Percentiles rank a stretch among this genome's conserved stretches.
phyloP scores from a whole-genome alignment of 2,797 vertebrate species.

The Luscinia luscinia region DNA sequence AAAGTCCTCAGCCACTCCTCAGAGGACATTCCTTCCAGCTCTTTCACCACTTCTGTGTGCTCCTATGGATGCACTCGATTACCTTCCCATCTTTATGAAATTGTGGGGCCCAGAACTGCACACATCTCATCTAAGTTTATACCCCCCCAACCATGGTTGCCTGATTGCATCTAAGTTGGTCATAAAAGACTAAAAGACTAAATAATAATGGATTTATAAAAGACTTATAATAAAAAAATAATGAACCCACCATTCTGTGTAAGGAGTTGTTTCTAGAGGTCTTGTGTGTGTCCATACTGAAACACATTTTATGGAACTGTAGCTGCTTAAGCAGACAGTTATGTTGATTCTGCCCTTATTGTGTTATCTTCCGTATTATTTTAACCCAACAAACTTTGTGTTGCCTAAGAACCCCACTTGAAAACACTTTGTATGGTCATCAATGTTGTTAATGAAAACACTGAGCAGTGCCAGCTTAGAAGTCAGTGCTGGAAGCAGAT shows the following conservation, averaged over 20 bases:
- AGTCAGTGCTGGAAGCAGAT: conserved; percentile 8
- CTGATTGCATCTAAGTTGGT: not conserved
- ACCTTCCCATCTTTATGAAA: not conserved
- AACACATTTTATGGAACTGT: not conserved
- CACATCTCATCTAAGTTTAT: not conserved
- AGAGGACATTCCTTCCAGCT: not conserved
- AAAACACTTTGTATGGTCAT: not conserved
- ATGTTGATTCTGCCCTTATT: not conserved
- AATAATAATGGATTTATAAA: not conserved
- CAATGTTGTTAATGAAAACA: not conserved
- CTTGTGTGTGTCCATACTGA: rapidly evolving
- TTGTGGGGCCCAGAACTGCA: not conserved
- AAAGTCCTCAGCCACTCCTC: not conserved
- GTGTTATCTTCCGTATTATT: not conserved
- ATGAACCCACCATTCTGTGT: not conserved
- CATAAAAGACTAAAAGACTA: not conserved
- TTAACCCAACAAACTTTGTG: not conserved
- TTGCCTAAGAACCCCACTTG: not conserved
- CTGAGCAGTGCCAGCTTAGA: not conserved
- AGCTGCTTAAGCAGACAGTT: not conserved
- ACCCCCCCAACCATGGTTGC: rapidly evolving
- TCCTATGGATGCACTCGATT: not conserved
- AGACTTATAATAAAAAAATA: not conserved
- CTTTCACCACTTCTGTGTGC: not conserved
- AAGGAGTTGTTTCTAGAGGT: not conserved